phyloP scores from a whole-genome alignment of 2,113 vertebrate species.

The Grus americana region DNA sequence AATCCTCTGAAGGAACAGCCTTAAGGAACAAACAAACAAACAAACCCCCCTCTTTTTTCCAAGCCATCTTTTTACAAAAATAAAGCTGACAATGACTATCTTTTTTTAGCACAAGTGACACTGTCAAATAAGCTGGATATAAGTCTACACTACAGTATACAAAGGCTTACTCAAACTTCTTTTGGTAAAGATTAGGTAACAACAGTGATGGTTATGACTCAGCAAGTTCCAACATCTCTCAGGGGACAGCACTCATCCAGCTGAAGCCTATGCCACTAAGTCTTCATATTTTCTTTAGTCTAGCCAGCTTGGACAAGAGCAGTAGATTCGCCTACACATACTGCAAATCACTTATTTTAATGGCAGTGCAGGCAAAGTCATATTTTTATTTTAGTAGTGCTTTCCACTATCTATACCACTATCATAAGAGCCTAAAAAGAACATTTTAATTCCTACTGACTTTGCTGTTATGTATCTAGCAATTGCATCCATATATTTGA shows the following conservation, averaged over 20 bases:
- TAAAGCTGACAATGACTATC: background rate
- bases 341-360: background rate
- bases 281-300: background rate
- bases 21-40: background rate
- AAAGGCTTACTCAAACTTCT: background rate
- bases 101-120: background rate
- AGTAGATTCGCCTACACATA: background rate
- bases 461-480: background rate
- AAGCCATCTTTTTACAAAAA: background rate
- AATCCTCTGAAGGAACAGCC: background rate
- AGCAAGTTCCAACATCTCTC: background rate
- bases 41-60: background rate
- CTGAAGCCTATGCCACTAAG: background rate
- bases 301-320: background rate
- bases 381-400: background rate
- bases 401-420: background rate
- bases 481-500: background rate
- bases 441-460: background rate
- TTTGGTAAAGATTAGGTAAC: background rate
- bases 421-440: background rate
- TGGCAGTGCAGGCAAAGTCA: fast-evolving
- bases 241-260: background rate
- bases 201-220: background rate
- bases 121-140: background rate
- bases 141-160: background rate